Conservation (phyloP, 2,888 invertebrate species). For the Arctia plantaginis region DNA sequence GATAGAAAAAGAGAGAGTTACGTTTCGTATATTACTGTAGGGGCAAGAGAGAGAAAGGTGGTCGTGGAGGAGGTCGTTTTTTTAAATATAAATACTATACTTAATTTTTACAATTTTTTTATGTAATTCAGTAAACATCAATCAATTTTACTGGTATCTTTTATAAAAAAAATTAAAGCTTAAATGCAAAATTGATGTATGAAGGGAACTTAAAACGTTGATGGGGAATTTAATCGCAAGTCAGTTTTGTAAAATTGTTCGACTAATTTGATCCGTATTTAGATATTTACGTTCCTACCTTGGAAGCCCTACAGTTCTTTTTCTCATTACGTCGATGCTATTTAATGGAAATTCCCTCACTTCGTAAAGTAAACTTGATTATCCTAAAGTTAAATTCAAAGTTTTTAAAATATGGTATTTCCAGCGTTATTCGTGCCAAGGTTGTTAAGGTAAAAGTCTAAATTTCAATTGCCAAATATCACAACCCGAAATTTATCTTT, state of each 20-base stretch:
- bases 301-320: conserved; percentile 45
- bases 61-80: too few species aligned
- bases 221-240: conserved; percentile 25
- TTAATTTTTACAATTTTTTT: neutral
- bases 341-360: neutral
- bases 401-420: neutral
- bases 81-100: neutral
- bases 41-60: too few species aligned
- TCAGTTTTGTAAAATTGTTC: conserved; percentile 48
- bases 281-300: conserved; percentile 51
- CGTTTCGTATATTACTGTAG: too few species aligned
- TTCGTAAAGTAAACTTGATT: neutral
- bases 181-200: conserved; percentile 28
- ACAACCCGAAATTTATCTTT: conserved; percentile 46
- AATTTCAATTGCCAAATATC: conserved; percentile 44
- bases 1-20: too few species aligned
- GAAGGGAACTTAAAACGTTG: neutral
- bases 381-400: neutral
- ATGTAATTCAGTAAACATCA: neutral
- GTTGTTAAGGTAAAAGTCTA: conserved; percentile 38
- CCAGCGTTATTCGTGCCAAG: conserved; percentile 32
- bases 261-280: conserved; percentile 54
- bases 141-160: neutral
- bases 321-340: conserved; percentile 38
- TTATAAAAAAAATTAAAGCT: conserved; percentile 50